Evolutionary conservation across 2,113 vertebrate genomes (phyloP), one percentile per base, ranked within the genome.

Genomic region (Zosterops hypoxanthus): DNA sequence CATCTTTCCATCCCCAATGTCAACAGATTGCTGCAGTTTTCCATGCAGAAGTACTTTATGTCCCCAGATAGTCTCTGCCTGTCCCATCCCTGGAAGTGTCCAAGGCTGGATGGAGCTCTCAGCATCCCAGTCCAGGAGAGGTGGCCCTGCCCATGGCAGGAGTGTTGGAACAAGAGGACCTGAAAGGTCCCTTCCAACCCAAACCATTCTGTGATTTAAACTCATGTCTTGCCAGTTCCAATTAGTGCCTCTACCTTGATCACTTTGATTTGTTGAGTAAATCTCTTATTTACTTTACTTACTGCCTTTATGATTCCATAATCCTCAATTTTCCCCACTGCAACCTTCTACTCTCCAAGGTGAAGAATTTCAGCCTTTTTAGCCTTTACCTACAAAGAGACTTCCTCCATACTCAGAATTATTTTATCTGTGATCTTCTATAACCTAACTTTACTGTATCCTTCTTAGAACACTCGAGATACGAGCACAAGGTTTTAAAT

Each of bases 1-100:
- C 5, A 8, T 9, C 9, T 13, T 6, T 33, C 20, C 25, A 6
- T 4, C 17, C 28, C 15, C 31, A 6, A 0, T 1, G 0, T 0
- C 41, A 55, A 10, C 5, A 63, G 12, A 29, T 3, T 21, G 5
- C 14, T n/a, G 8, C 39, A 39, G 24, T 7, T n/a, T 33, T 36
- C 46, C 29, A 3, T 13, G 9, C 21, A 41, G 8, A 12, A 47
- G 2, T 3, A 11, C 2, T 65, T n/a, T 1, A 8, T 0, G 9
- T 31, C 4, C 46, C 39, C 46, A 9, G 52, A 11, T 39, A 3
- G 20, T 60, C 33, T 28, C 36, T 7, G 77, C 36, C 60, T 52
- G 28, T 3, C 19, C 39, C 46, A 9, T 0, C 36, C 44, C 26
- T 36, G 59, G 29, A 4, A 24, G 8, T 20, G 36, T 2, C 23